Base-by-base conservation (phyloP, 2,888 invertebrate species). In the Caenorhabditis sp. region DNA sequence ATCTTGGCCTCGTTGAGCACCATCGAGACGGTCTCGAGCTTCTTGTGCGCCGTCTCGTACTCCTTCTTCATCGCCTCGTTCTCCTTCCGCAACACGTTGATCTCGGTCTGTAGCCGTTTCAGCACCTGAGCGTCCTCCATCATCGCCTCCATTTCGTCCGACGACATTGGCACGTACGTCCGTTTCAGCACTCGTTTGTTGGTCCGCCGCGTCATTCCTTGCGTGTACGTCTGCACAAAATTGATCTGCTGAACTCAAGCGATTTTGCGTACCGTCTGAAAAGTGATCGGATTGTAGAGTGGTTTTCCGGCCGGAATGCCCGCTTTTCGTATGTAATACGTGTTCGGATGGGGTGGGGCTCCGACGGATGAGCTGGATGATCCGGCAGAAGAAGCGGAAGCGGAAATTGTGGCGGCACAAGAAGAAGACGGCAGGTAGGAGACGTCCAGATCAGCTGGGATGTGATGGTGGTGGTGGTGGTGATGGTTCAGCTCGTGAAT, bases 1-100 rank as follows among this genome's bases (percentile, higher is more conserved):
- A 22, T 1, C 9, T 66, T 59, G 35, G 74, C 66, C 48, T 74
- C 74, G 13, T 37, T 24, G 17, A 37, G 24, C 1, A 61, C 61
- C 58, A 74, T 50, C 9, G 13, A 43, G 15, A 61, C 20, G 3
- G 46, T 26, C n/a, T 73, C 73, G 4, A 35, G 8, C 22, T 46
- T 17, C n/a, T 32, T 26, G 32, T 61, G 61, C 6, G 15, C 35
- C 35, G 30, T 20, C 32, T 76, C 76, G 37, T 65, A 70, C 7
- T 27, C 48, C 45, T 70, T 76, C 41, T 65, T 76, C 63, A 76
- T 41, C 43, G 32, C 22, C 1, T 65, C 70, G 35, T 76, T 76
- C 26, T 63, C 58, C 30, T 76, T 70, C n/a, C 45, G 35, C 24
- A 76, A 27, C 9, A n/a, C 15, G 15, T 22, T 24, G 5, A 76